Evolutionary conservation across 2,888 invertebrate genomes (phyloP).

Genomic region (Thera britannica): DNA sequence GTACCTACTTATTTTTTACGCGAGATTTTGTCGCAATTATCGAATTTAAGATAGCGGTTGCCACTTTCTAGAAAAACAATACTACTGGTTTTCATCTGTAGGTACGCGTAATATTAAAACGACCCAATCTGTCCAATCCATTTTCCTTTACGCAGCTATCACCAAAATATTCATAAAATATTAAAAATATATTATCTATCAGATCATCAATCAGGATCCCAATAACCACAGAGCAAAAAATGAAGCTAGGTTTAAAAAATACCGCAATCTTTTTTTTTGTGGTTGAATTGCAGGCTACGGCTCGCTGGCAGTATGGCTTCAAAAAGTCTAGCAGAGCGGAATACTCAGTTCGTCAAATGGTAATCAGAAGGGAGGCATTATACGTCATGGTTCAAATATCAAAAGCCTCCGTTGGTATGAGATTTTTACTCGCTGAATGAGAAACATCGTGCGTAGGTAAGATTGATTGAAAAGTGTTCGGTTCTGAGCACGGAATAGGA

Average conservation of each 20-base stretch:
- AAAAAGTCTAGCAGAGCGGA: conserved; percentile 77
- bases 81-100: neutral
- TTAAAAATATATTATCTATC: conserved; percentile 31
- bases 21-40: too few species aligned
- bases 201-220: conserved; percentile 58
- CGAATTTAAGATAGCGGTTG: neutral
- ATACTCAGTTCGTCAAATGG: conserved; percentile 80
- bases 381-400: conserved; percentile 81
- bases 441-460: conserved; percentile 57
- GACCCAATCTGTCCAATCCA: conserved; percentile 3
- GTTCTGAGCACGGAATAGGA: conserved; percentile 31
- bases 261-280: conserved; percentile 65
- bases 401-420: conserved; percentile 64
- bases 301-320: conserved; percentile 55
- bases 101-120: neutral
- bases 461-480: conserved; percentile 50
- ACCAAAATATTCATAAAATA: conserved; percentile 25
- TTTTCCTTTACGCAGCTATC: conserved; percentile 10
- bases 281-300: conserved; percentile 57
- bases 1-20: too few species aligned
- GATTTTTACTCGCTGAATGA: conserved; percentile 69
- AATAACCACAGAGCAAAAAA: conserved; percentile 47
- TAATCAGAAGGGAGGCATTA: conserved; percentile 78
- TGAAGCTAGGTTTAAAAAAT: conserved; percentile 58
- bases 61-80: neutral